phyloP scores from a whole-genome alignment of 2,888 invertebrate species.

The Rhorus exstirpatorius region DNA sequence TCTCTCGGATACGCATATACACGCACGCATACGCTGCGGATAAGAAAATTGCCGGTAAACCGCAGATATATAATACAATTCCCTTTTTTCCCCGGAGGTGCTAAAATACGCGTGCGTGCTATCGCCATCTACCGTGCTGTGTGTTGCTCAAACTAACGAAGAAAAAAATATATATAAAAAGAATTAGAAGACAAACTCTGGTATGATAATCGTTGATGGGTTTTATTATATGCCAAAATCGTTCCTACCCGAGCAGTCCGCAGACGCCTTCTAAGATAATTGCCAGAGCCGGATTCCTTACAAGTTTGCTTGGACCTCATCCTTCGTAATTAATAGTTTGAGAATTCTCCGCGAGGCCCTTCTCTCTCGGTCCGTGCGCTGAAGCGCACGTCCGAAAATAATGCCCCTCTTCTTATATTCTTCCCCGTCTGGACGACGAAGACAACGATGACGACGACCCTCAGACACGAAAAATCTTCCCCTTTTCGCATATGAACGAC shows the following conservation, averaged over 20 bases:
- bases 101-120: conserved; percentile 5
- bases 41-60: conserved; percentile 69
- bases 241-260: conserved; percentile 38
- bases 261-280: conserved; percentile 79
- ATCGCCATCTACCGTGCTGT: background rate
- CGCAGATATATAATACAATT: conserved; percentile 74
- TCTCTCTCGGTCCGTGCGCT: background rate
- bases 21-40: conserved; percentile 21
- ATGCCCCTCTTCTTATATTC: conserved; percentile 50
- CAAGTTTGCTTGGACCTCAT: conserved; percentile 73
- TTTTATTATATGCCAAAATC: conserved; percentile 22
- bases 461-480: conserved; percentile 13
- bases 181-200: background rate
- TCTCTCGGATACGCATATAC: conserved; percentile 14
- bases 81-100: conserved; percentile 35
- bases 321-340: conserved; percentile 83
- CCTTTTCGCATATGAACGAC: background rate
- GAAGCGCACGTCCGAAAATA: conserved; percentile 57
- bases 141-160: background rate
- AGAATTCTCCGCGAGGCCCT: conserved; percentile 64
- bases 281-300: conserved; percentile 83
- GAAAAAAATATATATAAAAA: background rate
- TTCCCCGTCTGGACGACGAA: no score
- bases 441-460: no score
- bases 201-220: conserved; percentile 1